phyloP scores from a whole-genome alignment of 2,113 vertebrate species.

The Microcebus griseorufus region DNA sequence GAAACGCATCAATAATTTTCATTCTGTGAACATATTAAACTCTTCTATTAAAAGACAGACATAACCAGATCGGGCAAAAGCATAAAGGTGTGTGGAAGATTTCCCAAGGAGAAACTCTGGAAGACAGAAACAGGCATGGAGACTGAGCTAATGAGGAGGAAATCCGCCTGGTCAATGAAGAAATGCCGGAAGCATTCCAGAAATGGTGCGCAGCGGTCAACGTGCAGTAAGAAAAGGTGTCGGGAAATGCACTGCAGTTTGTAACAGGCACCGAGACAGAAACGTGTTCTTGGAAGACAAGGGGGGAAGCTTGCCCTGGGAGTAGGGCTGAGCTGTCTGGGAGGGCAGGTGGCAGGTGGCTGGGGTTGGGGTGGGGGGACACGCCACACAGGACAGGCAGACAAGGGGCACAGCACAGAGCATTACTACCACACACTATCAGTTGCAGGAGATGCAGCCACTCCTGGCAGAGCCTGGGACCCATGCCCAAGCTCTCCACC shows the following conservation, averaged over 20 bases:
- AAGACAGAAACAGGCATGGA: not conserved
- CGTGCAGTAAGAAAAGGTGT: not conserved
- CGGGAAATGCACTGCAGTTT: not conserved
- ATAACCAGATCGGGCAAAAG: not conserved
- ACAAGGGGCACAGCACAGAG: not conserved
- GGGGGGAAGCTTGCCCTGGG: not conserved
- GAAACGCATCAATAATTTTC: not conserved
- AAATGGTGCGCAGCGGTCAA: not conserved
- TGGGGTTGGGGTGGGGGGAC: not conserved
- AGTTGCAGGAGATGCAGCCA: not conserved
- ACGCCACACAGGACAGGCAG: not conserved
- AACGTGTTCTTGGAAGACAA: not conserved
- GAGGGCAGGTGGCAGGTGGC: not conserved
- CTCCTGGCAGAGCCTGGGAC: not conserved
- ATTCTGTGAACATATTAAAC: not conserved
- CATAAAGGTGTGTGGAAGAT: not conserved
- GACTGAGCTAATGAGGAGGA: not conserved
- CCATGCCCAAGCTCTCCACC: not conserved
- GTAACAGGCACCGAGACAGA: not conserved
- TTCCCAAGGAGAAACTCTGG: not conserved
- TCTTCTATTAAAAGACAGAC: not conserved
- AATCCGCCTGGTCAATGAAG: not conserved
- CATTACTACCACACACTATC: not conserved
- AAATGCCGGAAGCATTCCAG: not conserved
- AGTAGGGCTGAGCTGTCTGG: not conserved